Evolutionary conservation across 2,113 vertebrate genomes (phyloP), one percentile per base, ranked within the genome.

Genomic region (Platycercus adscitus): DNA sequence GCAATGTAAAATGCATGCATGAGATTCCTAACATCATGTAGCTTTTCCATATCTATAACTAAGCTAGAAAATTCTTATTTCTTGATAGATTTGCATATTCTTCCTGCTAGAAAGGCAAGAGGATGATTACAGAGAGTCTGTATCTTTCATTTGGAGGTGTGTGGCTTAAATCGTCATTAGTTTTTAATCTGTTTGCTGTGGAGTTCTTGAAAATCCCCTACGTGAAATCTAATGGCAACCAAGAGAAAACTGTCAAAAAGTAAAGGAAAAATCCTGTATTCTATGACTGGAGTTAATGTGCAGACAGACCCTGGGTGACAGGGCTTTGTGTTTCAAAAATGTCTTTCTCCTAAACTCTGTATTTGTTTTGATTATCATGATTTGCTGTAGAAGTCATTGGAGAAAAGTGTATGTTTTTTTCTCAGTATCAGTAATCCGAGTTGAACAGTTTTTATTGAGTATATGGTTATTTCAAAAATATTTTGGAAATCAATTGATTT

Each of bases 21-120:
- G 98, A 97, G 72, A 82, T 96, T 91, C 81, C 97, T 97, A 93
- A 78, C 85, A 89, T 96, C 18, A 6, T 92, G 73, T 95, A 91
- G 93, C 77, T 96, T 97, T 95, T 93, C 86, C 86, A 86, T 95
- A 94, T 79, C 89, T 83, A 79, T 91, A 68, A 77, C 46, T 94
- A 95, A 95, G 79, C 88, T 95, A 77, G 95, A 85, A 84, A 89
- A 95, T 92, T 95, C 92, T 97, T 95, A 95, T 94, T 98, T 98
- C 91, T 97, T 93, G 69, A 91, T 37, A 28, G 17, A 95, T 88
- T 49, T 82, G 68, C 71, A 66, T 81, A 88, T 52, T 87, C 65
- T 55, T 81, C 69, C 68, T 93, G 79, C 91, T 97, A 80, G 91
- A 89, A 97, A 83, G 86, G 64, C 69, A 92, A 85, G 92, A 70